phyloP scores from a whole-genome alignment of 2,797 vertebrate species.

The Mormyrus hasselquistii region DNA sequence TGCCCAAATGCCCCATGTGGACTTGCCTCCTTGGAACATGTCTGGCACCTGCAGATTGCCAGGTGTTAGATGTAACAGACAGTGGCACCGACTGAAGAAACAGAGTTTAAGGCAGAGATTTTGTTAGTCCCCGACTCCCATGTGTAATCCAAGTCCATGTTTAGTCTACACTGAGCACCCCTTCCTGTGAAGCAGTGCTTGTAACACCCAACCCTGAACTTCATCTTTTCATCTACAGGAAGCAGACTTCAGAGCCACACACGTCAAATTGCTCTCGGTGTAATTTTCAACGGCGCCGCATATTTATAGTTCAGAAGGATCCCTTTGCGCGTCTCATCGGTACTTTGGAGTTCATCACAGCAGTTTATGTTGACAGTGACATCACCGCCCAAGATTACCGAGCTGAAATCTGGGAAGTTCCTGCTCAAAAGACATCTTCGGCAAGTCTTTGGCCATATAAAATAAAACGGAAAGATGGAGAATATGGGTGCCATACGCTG shows the following conservation, averaged over 20 bases:
- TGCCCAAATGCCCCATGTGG: background rate
- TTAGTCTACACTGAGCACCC: constrained; percentile 13
- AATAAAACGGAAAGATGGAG: background rate
- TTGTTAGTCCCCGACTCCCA: background rate
- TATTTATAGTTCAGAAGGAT: constrained; percentile 2
- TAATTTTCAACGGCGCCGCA: background rate
- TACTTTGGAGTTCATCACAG: constrained; percentile 15
- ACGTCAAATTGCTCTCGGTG: constrained; percentile 16
- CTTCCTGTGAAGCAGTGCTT: constrained; percentile 6
- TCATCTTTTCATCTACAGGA: constrained; percentile 15
- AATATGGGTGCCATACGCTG: background rate
- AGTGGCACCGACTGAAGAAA: background rate
- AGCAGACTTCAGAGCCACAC: background rate
- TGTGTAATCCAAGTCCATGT: background rate
- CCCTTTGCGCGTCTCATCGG: constrained; percentile 7
- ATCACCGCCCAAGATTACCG: background rate
- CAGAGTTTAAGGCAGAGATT: background rate
- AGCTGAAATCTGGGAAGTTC: constrained; percentile 1
- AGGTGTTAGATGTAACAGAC: background rate
- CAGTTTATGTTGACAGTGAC: constrained; percentile 16
- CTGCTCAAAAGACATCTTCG: background rate
- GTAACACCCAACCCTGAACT: constrained; percentile 6
- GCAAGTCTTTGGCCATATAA: background rate
- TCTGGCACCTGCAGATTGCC: constrained; percentile 14
- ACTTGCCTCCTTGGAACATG: background rate